Evolutionary conservation across 2,888 invertebrate genomes (phyloP).

Genomic region (Zhuqinia jingwanae): DNA sequence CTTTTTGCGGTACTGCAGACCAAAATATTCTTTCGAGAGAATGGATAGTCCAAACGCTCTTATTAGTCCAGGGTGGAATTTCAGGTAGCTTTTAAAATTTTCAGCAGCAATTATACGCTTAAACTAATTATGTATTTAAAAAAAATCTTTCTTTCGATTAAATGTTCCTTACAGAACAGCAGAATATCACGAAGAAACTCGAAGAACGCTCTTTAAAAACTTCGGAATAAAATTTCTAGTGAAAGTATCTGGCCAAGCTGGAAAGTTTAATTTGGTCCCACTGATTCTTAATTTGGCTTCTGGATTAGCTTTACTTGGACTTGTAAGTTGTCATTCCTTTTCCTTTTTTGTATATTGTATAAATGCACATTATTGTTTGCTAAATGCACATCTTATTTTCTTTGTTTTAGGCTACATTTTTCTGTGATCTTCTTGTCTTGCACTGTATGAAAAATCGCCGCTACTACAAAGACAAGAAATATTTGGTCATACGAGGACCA

Average conservation of each 20-base stretch:
- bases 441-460: constrained; percentile 80
- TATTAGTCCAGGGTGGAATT: constrained; percentile 82
- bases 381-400: neutral
- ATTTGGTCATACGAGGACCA: constrained; percentile 75
- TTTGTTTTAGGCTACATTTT: constrained; percentile 81
- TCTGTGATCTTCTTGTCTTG: constrained; percentile 82
- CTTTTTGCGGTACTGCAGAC: constrained; percentile 81
- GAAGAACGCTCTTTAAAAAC: constrained; percentile 81
- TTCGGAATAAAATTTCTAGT: constrained; percentile 82
- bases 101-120: neutral
- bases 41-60: constrained; percentile 81
- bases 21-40: constrained; percentile 81
- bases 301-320: constrained; percentile 82
- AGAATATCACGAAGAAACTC: constrained; percentile 80
- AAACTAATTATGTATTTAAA: too few species aligned
- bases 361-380: neutral
- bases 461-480: constrained; percentile 77
- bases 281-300: constrained; percentile 82
- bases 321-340: constrained; percentile 80
- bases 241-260: constrained; percentile 81
- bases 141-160: too few species aligned
- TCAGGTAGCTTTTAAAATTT: constrained; percentile 80
- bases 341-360: neutral
- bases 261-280: constrained; percentile 82
- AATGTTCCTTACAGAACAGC: too few species aligned